These are phyloP conservation scores for Leuctra nigra DNA, from an alignment of 2,888 invertebrate species.

Conservation along the genomic window DNA sequence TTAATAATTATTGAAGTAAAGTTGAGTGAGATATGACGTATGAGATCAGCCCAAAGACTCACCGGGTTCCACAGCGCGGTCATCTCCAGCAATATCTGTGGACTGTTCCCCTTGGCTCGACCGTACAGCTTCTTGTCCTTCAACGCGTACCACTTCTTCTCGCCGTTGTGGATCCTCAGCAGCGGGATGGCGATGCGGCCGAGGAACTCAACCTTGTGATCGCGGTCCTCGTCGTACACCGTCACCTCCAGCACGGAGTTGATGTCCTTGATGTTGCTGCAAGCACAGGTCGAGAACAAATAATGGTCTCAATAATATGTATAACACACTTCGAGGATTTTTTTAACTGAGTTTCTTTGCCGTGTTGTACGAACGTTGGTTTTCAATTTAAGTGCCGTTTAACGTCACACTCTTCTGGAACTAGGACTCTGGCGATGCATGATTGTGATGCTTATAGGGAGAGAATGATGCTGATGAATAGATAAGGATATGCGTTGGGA, in stretches of 20 bases:
- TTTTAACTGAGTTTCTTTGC: too few species aligned
- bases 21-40: too few species aligned
- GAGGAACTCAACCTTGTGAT: constrained; percentile 96
- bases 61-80: constrained; percentile 88
- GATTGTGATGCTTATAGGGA: too few species aligned
- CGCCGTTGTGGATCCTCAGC: constrained; percentile 77
- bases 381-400: too few species aligned
- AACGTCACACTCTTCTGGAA: too few species aligned
- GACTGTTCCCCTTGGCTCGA: constrained; percentile 85
- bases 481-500: too few species aligned
- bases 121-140: constrained; percentile 91
- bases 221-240: constrained; percentile 95
- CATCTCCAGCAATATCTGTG: constrained; percentile 88
- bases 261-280: constrained; percentile 92
- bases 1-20: constrained; percentile 2
- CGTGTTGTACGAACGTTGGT: too few species aligned
- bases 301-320: too few species aligned
- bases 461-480: too few species aligned
- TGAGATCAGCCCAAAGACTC: constrained; percentile 36
- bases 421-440: too few species aligned
- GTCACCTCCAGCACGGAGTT: constrained; percentile 91
- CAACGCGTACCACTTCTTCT: constrained; percentile 91
- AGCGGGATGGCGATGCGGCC: constrained; percentile 89
- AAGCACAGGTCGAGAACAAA: too few species aligned
- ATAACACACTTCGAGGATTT: too few species aligned